Evolutionary conservation across 2,113 vertebrate genomes (phyloP), one percentile per base, ranked within the genome.

Genomic region (Micromys minutus): DNA sequence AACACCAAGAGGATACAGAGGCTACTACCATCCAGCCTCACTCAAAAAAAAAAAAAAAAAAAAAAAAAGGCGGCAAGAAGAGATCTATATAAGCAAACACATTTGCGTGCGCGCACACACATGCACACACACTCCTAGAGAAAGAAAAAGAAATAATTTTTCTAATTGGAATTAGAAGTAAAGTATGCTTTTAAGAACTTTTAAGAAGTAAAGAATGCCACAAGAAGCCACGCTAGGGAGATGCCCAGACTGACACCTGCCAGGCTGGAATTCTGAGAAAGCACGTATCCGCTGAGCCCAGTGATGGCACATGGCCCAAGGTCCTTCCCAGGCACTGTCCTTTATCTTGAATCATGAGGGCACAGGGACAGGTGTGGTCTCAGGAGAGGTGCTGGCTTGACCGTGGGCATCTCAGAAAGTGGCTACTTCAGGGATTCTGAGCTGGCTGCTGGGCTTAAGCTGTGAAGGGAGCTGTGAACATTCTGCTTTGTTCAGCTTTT

Each of bases 401-500:
- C 52, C 1, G 2, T 0, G 6, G 24, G 4, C 3, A 12, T 1
- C 36, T 4, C 4, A 16, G 47, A 39, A 42, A 21, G 34, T 9
- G 26, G 24, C 5, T 16, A 1, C 8, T 19, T 17, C n/a, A 47
- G 93, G 77, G 5, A n/a, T 7, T 1, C 21, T 15, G 59, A 87
- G 29, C 17, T 5, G 57, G 57, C 1, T 0, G 10, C 42, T 34
- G 61, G 29, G 17, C 39, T 34, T 65, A 65, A 45, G 47, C 57
- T 65, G 3, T 8, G n/a, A 47, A 36, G 11, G 5, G 69, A 16
- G 22, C 17, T 0, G 1, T 36, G 52, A n/a, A 63, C 21, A 29
- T 17, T 76, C 65, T 59, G 55, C 24, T 39, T 59, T 59, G 59
- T 39, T 55, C 4, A 5, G 0, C 5, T 9, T 55, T 4, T 67